A percentile compares a stretch with the other conserved stretches of the same genome.
Evolutionary conservation across 2,888 invertebrate species (phyloP).

Genomic region (Neuroscelio doddi): DNA sequence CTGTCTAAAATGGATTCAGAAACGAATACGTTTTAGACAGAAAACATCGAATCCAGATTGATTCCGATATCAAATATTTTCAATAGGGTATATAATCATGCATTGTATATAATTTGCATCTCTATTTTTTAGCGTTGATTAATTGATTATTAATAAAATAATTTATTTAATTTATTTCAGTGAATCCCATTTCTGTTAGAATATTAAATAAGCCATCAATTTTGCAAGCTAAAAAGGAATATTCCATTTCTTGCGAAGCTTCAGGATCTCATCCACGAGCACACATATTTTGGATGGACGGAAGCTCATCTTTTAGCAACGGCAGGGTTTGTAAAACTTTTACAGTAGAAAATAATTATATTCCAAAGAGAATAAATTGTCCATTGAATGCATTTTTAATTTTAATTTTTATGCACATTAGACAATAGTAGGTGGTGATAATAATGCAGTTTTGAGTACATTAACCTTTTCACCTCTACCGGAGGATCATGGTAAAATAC

Average conservation of each 20-base stretch:
- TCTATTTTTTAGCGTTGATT: no score
- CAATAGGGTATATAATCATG: no score
- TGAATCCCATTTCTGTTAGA: constrained; percentile 85
- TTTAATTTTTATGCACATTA: constrained; percentile 12
- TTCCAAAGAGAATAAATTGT: no score
- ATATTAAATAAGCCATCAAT: constrained; percentile 84
- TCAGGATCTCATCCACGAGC: constrained; percentile 91
- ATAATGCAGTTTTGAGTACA: constrained; percentile 83
- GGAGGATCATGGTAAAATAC: constrained; percentile 87
- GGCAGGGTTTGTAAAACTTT: constrained; percentile 78
- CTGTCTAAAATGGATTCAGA: no score
- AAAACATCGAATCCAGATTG: no score
- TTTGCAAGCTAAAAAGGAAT: constrained; percentile 85
- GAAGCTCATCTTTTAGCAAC: constrained; percentile 82
- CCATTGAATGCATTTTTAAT: no score
- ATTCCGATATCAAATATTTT: no score
- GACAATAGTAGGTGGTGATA: constrained; percentile 70
- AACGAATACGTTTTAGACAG: no score
- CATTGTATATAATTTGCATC: no score
- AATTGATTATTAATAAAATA: no score
- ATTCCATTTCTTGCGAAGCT: constrained; percentile 86
- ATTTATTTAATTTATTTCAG: constrained; percentile 71
- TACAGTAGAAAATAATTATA: constrained; percentile 9
- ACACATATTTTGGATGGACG: constrained; percentile 88
- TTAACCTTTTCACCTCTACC: constrained; percentile 87